A percentile compares a stretch with the other conserved stretches of the same genome.
phyloP scores from a whole-genome alignment of 2,113 vertebrate genomes.

The human (Homo sapiens) region DNA sequence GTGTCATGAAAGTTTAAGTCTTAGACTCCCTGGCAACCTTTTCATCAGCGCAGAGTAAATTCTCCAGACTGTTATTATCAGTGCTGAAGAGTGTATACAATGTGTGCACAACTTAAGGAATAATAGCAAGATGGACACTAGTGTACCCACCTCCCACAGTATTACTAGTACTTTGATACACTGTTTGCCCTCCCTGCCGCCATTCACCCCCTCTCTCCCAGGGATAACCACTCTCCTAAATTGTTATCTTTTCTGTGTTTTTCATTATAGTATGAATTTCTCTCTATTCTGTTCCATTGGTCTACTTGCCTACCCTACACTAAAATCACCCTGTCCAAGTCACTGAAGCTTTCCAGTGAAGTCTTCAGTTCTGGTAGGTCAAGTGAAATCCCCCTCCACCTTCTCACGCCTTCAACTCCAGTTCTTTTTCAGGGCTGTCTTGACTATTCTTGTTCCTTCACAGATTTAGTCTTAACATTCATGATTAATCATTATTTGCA shows the following conservation, averaged over 20 bases:
- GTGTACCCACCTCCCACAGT: not conserved
- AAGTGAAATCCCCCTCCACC: not conserved
- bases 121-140: not conserved
- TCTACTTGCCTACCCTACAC: not conserved
- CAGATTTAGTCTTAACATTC: not conserved
- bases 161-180: not conserved
- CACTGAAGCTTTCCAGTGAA: not conserved
- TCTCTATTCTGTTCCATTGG: not conserved
- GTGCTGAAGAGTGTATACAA: too few relatives aligned
- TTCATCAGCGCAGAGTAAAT: not conserved
- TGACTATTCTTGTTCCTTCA: not conserved
- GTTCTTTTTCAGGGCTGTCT: not conserved
- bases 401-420: not conserved
- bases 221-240: not conserved
- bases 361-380: not conserved
- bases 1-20: fast-evolving
- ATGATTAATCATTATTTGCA: not conserved
- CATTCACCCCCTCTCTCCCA: not conserved
- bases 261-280: not conserved
- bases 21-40: not conserved
- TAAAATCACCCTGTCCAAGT: not conserved
- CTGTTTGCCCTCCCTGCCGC: not conserved
- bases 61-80: not conserved
- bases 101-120: not conserved
- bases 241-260: not conserved